Base-by-base conservation (phyloP, 2,113 vertebrate genomes). In the Bos indicus region DNA sequence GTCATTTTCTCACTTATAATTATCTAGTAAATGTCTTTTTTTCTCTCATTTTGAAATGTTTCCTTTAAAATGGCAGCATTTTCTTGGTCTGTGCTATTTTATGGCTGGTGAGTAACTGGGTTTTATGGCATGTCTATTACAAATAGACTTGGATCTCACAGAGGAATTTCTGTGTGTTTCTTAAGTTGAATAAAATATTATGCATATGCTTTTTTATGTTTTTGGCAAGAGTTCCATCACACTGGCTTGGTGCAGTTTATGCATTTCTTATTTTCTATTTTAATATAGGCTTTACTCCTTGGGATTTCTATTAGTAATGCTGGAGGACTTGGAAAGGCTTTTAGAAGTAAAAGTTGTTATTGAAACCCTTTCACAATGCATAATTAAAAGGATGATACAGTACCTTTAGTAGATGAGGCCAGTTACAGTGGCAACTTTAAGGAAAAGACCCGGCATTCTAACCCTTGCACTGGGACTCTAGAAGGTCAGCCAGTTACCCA, bases 161-260 rank as follows among this genome's bases (percentile, higher is more conserved):
- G 85, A 97, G 90, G 91, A 93, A 93, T 97, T 88, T 97, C 97
- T 97, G 7, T 96, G 86, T 97, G 52, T 83, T 97, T 95, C 96
- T 91, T 92, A 95, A 90, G 85, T 96, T 97, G 96, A 95, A 97
- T 97, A 96, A 97, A 98, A 97, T 96, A 98, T 94, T 94, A 94
- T 95, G 83, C 94, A 91, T 97, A 92, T 96, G 85, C 54, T 96
- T 97, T 96, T 97, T 89, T 96, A 95, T 94, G 93, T 94, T 94
- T 97, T 97, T 95, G 96, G 90, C 95, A 97, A 96, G 85, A 95
- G 95, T 97, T 92, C 94, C 77, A 92, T 94, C 93, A 91, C 56
- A 89, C 25, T 97, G 92, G 82, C 91, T 97, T 96, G 86, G 56
- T 95, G 4, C 33, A 82, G 85, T 97, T 90, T 96, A 95, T 95